phyloP scores from a whole-genome alignment of 1,140 invertebrate species.

The Himalopsyche phryganea region DNA sequence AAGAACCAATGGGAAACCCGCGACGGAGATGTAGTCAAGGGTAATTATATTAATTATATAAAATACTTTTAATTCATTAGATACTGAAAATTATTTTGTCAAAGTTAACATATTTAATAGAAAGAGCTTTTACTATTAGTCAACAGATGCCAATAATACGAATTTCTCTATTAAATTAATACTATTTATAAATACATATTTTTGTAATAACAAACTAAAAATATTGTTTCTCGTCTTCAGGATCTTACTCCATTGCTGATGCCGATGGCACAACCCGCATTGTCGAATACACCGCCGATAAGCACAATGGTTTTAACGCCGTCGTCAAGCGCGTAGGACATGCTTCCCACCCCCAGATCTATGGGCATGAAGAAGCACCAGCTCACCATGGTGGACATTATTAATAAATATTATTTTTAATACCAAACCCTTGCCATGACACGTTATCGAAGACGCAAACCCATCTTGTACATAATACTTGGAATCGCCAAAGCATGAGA shows the following conservation, averaged over 20 bases:
- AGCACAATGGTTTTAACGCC: slow-evolving; percentile 55
- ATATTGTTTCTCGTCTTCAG: too few species aligned
- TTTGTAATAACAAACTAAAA: too few species aligned
- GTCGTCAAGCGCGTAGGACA: slow-evolving; percentile 54
- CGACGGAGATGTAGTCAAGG: slow-evolving; percentile 42
- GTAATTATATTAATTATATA: slow-evolving; percentile 24
- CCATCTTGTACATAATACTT: slow-evolving; percentile 10
- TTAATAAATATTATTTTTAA: background rate
- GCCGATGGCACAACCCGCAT: slow-evolving; percentile 57
- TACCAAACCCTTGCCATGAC: background rate
- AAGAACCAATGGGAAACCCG: slow-evolving; percentile 42
- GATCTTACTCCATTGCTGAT: slow-evolving; percentile 53
- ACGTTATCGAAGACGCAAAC: background rate
- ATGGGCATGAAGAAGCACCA: slow-evolving; percentile 34
- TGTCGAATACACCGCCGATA: slow-evolving; percentile 57
- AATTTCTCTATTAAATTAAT: too few species aligned
- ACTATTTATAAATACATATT: background rate
- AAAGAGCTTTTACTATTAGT: too few species aligned
- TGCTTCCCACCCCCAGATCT: slow-evolving; percentile 47
- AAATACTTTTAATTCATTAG: too few species aligned
- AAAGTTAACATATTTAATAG: too few species aligned
- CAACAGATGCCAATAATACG: too few species aligned
- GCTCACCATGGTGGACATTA: background rate
- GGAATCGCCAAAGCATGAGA: background rate
- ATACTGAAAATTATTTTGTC: too few species aligned